Evolutionary conservation across 2,888 invertebrate species (phyloP).

Genomic region (Ormyrus pomaceus): DNA sequence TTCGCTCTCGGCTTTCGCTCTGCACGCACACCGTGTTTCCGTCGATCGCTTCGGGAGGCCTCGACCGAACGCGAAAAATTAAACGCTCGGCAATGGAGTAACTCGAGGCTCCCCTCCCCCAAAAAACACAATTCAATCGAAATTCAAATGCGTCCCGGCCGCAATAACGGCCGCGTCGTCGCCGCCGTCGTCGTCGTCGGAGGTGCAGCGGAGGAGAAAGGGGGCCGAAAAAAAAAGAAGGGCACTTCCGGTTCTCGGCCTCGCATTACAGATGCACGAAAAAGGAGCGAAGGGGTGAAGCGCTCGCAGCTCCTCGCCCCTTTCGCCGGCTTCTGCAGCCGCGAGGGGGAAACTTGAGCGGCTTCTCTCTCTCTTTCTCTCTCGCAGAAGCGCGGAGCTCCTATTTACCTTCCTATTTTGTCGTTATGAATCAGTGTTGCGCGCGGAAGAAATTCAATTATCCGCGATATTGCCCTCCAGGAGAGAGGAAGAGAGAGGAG

Average conservation of each 20-base stretch:
- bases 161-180: neutral
- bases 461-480: conserved; percentile 47
- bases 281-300: conserved; percentile 25
- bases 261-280: conserved; percentile 34
- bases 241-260: conserved; percentile 51
- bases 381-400: neutral
- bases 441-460: conserved; percentile 50
- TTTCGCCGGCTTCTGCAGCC: neutral
- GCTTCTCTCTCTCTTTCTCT: conserved; percentile 22
- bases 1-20: too few relatives aligned
- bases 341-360: conserved; percentile 39
- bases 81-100: too few relatives aligned
- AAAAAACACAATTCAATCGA: neutral
- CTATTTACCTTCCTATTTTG: conserved; percentile 46
- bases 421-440: conserved; percentile 54
- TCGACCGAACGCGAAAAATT: too few relatives aligned
- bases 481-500: neutral
- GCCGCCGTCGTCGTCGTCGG: too few relatives aligned
- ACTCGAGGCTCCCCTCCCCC: too few relatives aligned
- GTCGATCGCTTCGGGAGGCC: too few relatives aligned
- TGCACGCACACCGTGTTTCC: too few relatives aligned
- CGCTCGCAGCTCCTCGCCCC: neutral
- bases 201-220: too few relatives aligned
- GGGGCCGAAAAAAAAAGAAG: conserved; percentile 27
- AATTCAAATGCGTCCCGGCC: too few relatives aligned